These are phyloP conservation scores for Drosophila glabriapex DNA, from an alignment of 2,888 invertebrate species.

Conservation along the genomic window DNA sequence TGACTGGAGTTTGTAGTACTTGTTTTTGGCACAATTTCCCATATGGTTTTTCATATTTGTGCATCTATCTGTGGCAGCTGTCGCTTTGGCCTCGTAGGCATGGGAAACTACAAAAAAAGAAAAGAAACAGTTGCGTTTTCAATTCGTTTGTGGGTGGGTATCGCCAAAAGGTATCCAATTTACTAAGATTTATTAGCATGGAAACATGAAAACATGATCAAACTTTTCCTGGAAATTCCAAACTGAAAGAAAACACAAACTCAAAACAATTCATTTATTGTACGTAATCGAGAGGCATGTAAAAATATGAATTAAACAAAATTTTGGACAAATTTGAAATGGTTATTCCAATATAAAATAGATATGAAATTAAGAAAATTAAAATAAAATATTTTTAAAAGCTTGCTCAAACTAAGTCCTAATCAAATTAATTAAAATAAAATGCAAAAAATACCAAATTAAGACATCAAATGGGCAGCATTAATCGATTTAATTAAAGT, in stretches of 20 bases:
- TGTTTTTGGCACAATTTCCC: constrained; percentile 73
- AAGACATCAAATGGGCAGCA: neutral
- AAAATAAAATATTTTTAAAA: neutral
- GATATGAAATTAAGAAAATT: neutral
- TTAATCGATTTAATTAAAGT: neutral
- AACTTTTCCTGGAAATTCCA: neutral
- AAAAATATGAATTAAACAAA: neutral
- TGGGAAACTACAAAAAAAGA: constrained; percentile 49
- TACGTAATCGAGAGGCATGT: neutral
- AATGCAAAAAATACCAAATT: neutral
- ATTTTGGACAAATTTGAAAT: neutral
- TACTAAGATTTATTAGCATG: neutral
- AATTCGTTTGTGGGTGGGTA: constrained; percentile 22
- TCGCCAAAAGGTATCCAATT: constrained; percentile 2
- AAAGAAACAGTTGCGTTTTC: constrained; percentile 53
- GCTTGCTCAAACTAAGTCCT: neutral
- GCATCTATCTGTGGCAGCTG: constrained; percentile 61
- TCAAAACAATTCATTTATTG: neutral
- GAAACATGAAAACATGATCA: neutral
- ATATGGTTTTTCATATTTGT: constrained; percentile 65
- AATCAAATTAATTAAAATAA: neutral
- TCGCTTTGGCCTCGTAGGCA: constrained; percentile 54
- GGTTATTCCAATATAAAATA: neutral
- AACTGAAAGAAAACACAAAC: neutral
- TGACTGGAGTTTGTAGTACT: constrained; percentile 12